These are phyloP conservation scores for Ammodytes dubius DNA, from an alignment of 2,113 vertebrate genomes.

Conservation along the genomic window DNA sequence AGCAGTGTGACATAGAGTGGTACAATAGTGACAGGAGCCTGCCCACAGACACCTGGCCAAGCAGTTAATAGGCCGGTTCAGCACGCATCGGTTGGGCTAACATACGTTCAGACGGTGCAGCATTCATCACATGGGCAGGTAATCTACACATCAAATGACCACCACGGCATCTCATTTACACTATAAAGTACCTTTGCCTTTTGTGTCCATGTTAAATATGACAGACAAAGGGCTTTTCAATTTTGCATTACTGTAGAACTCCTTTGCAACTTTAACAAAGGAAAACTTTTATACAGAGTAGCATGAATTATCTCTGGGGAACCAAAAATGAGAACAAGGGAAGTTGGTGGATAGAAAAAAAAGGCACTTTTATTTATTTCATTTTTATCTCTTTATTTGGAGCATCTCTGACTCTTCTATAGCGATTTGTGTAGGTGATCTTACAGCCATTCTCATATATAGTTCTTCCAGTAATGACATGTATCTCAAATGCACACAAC, in stretches of 20 bases:
- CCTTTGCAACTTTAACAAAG: slow-evolving; percentile 6
- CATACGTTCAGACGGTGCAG: slow-evolving; percentile 54
- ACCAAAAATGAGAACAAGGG: background rate
- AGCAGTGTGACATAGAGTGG: slow-evolving; percentile 37
- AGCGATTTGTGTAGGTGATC: background rate
- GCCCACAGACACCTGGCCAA: slow-evolving; percentile 60
- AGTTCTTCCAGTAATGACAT: background rate
- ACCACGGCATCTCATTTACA: slow-evolving; percentile 54
- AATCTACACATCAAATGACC: slow-evolving; percentile 75
- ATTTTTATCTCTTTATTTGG: background rate
- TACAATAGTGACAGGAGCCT: slow-evolving; percentile 39
- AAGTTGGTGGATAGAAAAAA: background rate
- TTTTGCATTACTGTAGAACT: background rate
- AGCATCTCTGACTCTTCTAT: background rate
- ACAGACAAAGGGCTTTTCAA: slow-evolving; percentile 28
- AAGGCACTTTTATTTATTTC: background rate
- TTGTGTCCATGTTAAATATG: slow-evolving; percentile 19
- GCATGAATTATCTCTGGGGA: background rate
- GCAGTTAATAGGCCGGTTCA: slow-evolving; percentile 48
- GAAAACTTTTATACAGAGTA: background rate
- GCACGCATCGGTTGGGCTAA: slow-evolving; percentile 34
- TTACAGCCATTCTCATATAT: background rate
- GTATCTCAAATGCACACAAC: no score
- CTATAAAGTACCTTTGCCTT: slow-evolving; percentile 52
- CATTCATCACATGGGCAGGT: slow-evolving; percentile 61